Percentiles rank a stretch among this genome's conserved stretches.
Conservation (phyloP, 2,113 vertebrate genomes). For the Octodon degus region DNA sequence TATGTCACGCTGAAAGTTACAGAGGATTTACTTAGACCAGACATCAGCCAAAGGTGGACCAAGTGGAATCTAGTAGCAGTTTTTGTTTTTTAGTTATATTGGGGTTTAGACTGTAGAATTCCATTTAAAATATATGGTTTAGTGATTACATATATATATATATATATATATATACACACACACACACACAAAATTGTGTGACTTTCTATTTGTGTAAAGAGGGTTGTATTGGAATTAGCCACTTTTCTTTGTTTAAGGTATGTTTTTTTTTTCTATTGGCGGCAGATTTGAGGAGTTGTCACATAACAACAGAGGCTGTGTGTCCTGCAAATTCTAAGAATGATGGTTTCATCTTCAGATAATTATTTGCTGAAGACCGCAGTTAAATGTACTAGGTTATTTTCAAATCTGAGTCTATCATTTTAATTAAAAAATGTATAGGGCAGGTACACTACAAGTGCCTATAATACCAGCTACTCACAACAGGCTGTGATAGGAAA, state of each 20-base stretch:
- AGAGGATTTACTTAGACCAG: constrained; percentile 18
- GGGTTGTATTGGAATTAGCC: not conserved
- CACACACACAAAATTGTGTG: not conserved
- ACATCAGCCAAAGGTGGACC: not conserved
- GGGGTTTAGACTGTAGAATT: not conserved
- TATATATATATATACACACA: not conserved
- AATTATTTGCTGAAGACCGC: not conserved
- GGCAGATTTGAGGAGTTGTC: constrained; percentile 30
- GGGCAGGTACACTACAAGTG: not conserved
- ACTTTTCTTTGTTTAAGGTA: not conserved
- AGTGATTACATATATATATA: not conserved
- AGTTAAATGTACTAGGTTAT: constrained; percentile 19
- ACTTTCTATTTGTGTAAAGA: not conserved
- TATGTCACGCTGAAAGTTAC: not conserved
- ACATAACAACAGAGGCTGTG: not conserved
- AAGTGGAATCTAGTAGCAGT: not conserved
- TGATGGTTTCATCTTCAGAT: not conserved
- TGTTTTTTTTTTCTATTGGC: not conserved
- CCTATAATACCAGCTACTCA: not conserved
- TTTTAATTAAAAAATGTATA: constrained; percentile 12
- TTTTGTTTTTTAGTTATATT: not conserved
- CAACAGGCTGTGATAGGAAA: not conserved
- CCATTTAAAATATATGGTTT: not conserved
- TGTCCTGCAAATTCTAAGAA: not conserved
- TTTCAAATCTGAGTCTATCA: constrained; percentile 5